Conservation (phyloP, 2,888 invertebrate species). For the Acanthoscelides obtectus region DNA sequence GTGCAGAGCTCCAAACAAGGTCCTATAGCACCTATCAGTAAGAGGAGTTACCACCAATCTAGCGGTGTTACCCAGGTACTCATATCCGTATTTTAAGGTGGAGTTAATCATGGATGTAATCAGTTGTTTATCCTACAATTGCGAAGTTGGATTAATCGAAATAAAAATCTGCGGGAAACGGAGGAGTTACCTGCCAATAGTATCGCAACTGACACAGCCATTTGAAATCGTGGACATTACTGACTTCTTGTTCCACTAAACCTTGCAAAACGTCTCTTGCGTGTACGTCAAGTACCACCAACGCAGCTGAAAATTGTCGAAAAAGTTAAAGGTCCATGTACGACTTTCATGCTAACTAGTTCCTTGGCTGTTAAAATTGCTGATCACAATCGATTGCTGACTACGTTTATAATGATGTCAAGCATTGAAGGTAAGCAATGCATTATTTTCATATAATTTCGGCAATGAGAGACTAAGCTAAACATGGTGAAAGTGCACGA, state of each 20-base stretch:
- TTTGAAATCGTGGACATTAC: conserved; percentile 75
- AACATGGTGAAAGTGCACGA: too few relatives aligned
- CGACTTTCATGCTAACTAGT: background rate
- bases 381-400: background rate
- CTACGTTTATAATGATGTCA: background rate
- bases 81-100: conserved; percentile 83
- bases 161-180: background rate
- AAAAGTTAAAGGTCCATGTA: too few relatives aligned
- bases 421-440: too few relatives aligned
- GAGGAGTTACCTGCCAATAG: conserved; percentile 66
- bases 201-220: conserved; percentile 87
- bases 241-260: conserved; percentile 61
- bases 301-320: conserved; percentile 58
- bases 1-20: conserved; percentile 86
- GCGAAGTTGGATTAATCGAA: background rate
- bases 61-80: conserved; percentile 87
- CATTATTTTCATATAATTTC: too few relatives aligned
- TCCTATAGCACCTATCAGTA: conserved; percentile 89
- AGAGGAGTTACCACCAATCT: conserved; percentile 90
- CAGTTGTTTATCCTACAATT: conserved; percentile 50
- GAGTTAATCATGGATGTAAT: conserved; percentile 88
- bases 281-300: conserved; percentile 91
- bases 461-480: too few relatives aligned
- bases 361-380: background rate
- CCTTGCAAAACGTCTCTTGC: conserved; percentile 80